Base-by-base conservation (phyloP, 2,113 vertebrate species). In the Capreolus pygargus region DNA sequence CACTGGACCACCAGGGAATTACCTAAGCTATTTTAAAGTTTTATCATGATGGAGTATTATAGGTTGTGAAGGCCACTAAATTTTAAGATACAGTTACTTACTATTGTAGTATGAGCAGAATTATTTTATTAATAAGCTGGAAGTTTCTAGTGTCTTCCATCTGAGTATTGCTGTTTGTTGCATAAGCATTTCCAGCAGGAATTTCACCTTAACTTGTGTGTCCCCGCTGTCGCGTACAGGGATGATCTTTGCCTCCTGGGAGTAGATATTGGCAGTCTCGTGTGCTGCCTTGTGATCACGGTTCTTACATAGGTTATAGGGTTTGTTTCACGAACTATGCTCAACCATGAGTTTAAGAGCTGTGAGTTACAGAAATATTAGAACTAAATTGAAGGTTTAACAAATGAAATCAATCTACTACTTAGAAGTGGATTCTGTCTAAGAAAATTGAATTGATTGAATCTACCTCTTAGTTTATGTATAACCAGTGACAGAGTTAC, bases 131-230 rank as follows among this genome's bases (percentile, higher is more conserved):
- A 43, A 43, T 27, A 60, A 39, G 64, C 43, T 47, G 33, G 55
- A 78, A 86, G 33, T 12, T 61, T 95, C 36, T 1, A 45, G 9
- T 54, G 78, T 96, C 43, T 86, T 97, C 60, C 43, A 57, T 43
- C 94, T 74, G 84, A 95, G 87, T 98, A 93, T 99, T 99, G 95
- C 99, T 95, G 54, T 86, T 97, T 39, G 78, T 99, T 99, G 99
- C 99, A 98, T 99, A 99, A 99, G 99, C 98, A 97, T 97, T 95
- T 98, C 98, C 98, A 98, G 96, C 60, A 98, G 99, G 98, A 98
- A 91, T 99, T 98, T 96, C 83, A 97, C 86, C 86, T 96, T 95
- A 81, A 91, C 82, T 91, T 96, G 47, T 97, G 92, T 97, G 82
- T 99, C 97, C 95, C 98, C 99, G 93, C 97, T 96, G 98, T 98